Evolutionary conservation across 2,797 vertebrate genomes (phyloP).

Genomic region (Botia almorhae): DNA sequence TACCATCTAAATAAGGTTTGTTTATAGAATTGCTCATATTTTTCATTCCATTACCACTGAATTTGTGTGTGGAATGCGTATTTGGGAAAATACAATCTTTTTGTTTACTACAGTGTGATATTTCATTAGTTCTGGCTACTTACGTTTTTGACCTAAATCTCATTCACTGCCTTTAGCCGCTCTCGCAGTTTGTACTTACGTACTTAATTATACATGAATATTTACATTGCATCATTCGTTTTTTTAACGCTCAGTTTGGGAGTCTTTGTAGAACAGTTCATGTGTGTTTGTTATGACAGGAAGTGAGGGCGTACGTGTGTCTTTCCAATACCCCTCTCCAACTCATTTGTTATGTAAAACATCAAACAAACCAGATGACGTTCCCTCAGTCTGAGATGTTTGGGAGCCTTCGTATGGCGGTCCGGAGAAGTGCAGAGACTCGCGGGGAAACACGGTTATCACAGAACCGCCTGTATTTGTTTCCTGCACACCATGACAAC

Average conservation of each 20-base stretch:
- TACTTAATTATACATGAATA: background rate
- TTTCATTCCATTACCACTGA: too few species aligned
- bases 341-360: constrained; percentile 49
- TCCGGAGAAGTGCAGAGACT: constrained; percentile 20
- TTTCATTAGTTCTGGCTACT: too few species aligned
- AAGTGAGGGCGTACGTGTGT: constrained; percentile 39
- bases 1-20: too few species aligned
- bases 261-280: background rate
- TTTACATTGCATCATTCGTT: background rate
- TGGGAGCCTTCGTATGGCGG: constrained; percentile 8
- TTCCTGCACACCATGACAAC: constrained; percentile 50
- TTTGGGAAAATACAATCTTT: too few species aligned
- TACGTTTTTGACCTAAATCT: too few species aligned
- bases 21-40: too few species aligned
- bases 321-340: constrained; percentile 20
- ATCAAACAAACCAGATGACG: constrained; percentile 26
- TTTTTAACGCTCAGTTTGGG: background rate
- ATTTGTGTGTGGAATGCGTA: too few species aligned
- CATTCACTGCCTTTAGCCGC: background rate
- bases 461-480: constrained; percentile 52
- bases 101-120: background rate
- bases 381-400: constrained; percentile 29
- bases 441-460: constrained; percentile 31
- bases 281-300: constrained; percentile 33
- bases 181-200: background rate